Evolutionary conservation across 1,140 invertebrate genomes (phyloP).

Genomic region (Diabrotica virgifera): DNA sequence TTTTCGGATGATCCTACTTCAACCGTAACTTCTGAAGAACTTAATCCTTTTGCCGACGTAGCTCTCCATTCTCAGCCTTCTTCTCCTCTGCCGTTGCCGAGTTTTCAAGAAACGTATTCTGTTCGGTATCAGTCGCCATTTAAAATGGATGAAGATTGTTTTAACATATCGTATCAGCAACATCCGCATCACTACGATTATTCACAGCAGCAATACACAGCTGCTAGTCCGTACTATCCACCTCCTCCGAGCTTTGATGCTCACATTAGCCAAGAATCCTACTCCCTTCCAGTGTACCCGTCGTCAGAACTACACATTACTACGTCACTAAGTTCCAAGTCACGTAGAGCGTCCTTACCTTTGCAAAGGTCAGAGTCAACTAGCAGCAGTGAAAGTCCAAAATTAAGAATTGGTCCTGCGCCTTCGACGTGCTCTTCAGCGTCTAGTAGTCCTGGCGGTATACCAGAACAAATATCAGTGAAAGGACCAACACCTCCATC

Average conservation of each 20-base stretch:
- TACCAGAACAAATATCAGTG: conserved; percentile 36
- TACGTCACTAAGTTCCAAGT: conserved; percentile 57
- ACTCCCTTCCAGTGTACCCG: conserved; percentile 59
- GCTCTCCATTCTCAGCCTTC: conserved; percentile 41
- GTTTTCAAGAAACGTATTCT: conserved; percentile 84
- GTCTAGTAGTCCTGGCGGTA: conserved; percentile 60
- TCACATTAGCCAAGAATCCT: conserved; percentile 55
- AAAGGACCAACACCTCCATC: conserved; percentile 61
- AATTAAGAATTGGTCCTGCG: conserved; percentile 53
- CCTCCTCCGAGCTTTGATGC: conserved; percentile 54
- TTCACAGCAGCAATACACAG: conserved; percentile 55
- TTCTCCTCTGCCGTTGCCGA: conserved; percentile 65
- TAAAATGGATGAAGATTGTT: conserved; percentile 79
- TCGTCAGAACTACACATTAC: conserved; percentile 56
- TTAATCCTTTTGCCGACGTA: conserved; percentile 47
- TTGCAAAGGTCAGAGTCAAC: conserved; percentile 74
- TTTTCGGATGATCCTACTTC: conserved; percentile 53
- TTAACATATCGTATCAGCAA: conserved; percentile 55
- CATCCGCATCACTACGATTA: conserved; percentile 59
- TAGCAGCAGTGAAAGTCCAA: conserved; percentile 65
- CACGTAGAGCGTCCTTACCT: conserved; percentile 68
- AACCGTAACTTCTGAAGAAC: conserved; percentile 42
- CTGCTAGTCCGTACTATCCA: conserved; percentile 53
- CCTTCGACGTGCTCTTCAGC: conserved; percentile 64
- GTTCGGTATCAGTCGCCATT: conserved; percentile 63